Evolutionary conservation across 2,797 vertebrate genomes (phyloP).

Genomic region (Leuciscus waleckii): DNA sequence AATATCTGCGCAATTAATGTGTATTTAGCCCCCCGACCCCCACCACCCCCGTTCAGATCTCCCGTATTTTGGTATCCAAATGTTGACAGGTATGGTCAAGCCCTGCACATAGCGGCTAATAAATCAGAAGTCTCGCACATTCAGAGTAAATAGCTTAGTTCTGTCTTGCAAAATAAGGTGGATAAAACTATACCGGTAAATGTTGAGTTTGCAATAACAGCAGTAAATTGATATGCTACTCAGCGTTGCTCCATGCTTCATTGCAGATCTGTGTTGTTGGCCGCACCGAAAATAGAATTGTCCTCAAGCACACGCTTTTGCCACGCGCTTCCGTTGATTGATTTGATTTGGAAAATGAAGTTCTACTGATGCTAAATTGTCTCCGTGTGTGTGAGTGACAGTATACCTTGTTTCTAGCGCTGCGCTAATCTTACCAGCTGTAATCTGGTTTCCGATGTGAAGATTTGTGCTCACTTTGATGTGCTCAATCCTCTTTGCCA

Average conservation of each 20-base stretch:
- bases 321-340: slow-evolving; percentile 28
- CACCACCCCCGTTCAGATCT: no score
- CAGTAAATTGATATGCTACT: neutral
- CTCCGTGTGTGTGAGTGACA: slow-evolving; percentile 21
- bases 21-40: no score
- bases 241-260: neutral
- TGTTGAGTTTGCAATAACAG: neutral
- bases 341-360: slow-evolving; percentile 43
- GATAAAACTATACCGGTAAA: neutral
- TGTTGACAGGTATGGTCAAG: no score
- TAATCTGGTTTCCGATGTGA: slow-evolving; percentile 59
- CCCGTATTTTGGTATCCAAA: no score
- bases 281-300: slow-evolving; percentile 38
- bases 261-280: slow-evolving; percentile 13
- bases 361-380: slow-evolving; percentile 40
- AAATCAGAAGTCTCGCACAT: neutral
- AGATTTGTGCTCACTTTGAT: slow-evolving; percentile 65
- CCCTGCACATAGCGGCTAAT: neutral
- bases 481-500: slow-evolving; percentile 53
- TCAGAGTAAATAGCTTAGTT: neutral
- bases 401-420: slow-evolving; percentile 37
- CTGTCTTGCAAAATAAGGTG: neutral
- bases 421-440: slow-evolving; percentile 53
- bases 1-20: no score
- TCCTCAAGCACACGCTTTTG: slow-evolving; percentile 45